A percentile compares a stretch with the other conserved stretches of the same genome.
phyloP scores from a whole-genome alignment of 2,888 invertebrate species.

The Strigamia crassipes region DNA sequence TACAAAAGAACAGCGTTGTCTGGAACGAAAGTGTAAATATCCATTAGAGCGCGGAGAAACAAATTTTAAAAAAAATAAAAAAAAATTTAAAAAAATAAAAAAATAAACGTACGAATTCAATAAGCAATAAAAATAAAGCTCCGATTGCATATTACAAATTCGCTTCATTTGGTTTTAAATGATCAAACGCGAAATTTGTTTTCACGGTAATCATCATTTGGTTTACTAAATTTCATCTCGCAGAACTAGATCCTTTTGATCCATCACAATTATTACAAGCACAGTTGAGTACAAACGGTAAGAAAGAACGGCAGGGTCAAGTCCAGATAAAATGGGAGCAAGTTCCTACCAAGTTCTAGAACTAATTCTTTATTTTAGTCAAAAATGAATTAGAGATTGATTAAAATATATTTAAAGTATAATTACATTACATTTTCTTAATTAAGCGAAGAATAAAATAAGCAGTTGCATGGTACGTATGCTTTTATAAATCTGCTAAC shows the following conservation, averaged over 20 bases:
- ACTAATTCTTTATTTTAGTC: neutral
- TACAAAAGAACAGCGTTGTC: neutral
- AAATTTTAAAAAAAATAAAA: too few species aligned
- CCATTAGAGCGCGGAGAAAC: too few species aligned
- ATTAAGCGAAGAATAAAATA: neutral
- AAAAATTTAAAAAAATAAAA: neutral
- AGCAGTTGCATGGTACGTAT: neutral
- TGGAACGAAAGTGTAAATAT: neutral
- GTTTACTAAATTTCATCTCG: neutral
- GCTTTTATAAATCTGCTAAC: neutral
- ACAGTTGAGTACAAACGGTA: slow-evolving; percentile 1
- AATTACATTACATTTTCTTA: neutral
- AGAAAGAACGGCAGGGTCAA: slow-evolving; percentile 37
- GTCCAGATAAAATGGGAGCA: slow-evolving; percentile 25
- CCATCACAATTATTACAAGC: slow-evolving; percentile 29
- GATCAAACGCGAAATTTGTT: neutral
- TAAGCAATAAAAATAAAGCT: neutral
- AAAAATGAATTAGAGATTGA: neutral
- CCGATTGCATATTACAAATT: neutral
- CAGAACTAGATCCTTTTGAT: slow-evolving; percentile 32
- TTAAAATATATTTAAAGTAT: neutral
- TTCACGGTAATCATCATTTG: slow-evolving; percentile 2
- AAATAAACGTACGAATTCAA: neutral
- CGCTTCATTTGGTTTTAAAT: neutral
- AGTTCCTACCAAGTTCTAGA: slow-evolving; percentile 18